Base-by-base conservation (phyloP, 2,888 invertebrate genomes). In the Calliopum simillimum region DNA sequence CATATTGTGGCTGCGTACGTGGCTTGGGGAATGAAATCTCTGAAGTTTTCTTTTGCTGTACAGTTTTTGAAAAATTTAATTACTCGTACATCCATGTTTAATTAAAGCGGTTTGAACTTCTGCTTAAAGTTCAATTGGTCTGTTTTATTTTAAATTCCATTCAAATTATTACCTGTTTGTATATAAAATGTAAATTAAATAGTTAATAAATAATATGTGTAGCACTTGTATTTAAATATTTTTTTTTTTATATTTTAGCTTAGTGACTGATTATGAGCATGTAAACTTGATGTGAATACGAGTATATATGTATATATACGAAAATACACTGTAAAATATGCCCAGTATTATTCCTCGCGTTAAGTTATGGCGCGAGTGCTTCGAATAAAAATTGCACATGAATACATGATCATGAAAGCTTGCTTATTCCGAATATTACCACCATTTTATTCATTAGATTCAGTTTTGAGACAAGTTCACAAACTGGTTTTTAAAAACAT, bases 71-170 rank as follows among this genome's bases (percentile, higher is more conserved):
- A 8, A 14, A 14, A 33, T 16, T 33, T 14, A 25, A 21, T 33
- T 25, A 55, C 25, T 21, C 21, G 19, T 33, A 16, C 13, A 41
- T 14, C 4, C 16, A 23, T 6, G 56, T 58, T 61, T 46, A 41
- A 41, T 58, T 58, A 8, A 61, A 61, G 44, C 46, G 13, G 33
- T 33, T 33, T 33, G 33, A 33, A 33, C n/a, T 63, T 64, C 41
- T 64, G 43, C 51, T 33, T 53, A 64, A 64, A 64, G 16, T 61
- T 64, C 41, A 64, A 64, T 49, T 49, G 68, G 51, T 61, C 49
- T 33, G 53, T 51, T 68, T 68, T 68, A 68, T 62, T 68, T 51
- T 49, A 14, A 44, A 14, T 61, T 61, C 44, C 61, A 46, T 62
- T 51, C 62, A 61, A 53, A 51, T 62, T 41, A 61, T 55, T 51